Conservation (phyloP, 1,140 invertebrate species). For the Hycleus phaleratus region DNA sequence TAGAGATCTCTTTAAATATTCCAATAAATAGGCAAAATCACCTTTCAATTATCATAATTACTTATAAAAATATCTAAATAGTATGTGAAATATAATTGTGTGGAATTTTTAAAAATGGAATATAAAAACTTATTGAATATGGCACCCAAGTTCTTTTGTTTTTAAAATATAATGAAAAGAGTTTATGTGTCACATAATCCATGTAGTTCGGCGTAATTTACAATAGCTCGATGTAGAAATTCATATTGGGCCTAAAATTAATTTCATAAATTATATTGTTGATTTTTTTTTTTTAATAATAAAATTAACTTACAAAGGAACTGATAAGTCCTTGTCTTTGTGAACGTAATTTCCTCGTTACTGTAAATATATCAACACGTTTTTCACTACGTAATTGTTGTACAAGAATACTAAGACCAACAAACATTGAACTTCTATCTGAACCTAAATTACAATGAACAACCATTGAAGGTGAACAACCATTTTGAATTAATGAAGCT, state of each 20-base stretch:
- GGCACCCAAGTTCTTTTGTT: not conserved
- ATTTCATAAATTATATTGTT: not conserved
- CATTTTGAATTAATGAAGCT: constrained; percentile 40
- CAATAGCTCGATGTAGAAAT: constrained; percentile 82
- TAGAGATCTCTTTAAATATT: constrained; percentile 17
- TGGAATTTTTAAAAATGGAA: constrained; percentile 14
- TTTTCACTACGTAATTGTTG: constrained; percentile 74
- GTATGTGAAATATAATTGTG: constrained; percentile 7
- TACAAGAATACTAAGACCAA: constrained; percentile 75
- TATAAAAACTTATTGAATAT: constrained; percentile 12
- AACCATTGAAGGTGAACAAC: constrained; percentile 54
- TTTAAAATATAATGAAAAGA: constrained; percentile 15
- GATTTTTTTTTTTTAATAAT: not conserved
- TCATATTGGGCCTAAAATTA: constrained; percentile 76
- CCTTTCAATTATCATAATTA: constrained; percentile 8
- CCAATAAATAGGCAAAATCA: constrained; percentile 9
- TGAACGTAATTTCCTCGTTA: constrained; percentile 71
- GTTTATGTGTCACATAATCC: constrained; percentile 48
- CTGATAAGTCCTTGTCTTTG: constrained; percentile 77
- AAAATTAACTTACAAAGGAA: constrained; percentile 62
- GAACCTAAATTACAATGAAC: constrained; percentile 80
- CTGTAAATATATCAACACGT: constrained; percentile 78
- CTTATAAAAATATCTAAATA: constrained; percentile 17
- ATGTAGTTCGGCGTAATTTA: constrained; percentile 82
- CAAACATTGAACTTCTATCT: constrained; percentile 82